These are phyloP conservation scores for Lucinisca nassula DNA, from an alignment of 2,888 invertebrate genomes.

Conservation along the genomic window DNA sequence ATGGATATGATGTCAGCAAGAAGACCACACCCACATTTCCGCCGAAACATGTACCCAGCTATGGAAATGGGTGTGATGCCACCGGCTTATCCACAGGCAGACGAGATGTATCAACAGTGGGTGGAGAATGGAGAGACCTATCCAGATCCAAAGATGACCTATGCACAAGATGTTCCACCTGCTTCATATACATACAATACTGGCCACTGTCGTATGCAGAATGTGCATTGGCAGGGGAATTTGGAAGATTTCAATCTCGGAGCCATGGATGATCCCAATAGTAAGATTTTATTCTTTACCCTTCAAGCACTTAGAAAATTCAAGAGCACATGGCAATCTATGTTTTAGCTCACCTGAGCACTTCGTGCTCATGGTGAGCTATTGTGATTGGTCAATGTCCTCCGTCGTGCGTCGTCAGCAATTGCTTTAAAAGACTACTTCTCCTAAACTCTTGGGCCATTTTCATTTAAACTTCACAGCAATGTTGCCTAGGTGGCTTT, in stretches of 20 bases:
- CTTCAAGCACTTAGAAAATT: too few species aligned
- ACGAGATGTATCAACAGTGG: constrained; percentile 70
- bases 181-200: constrained; percentile 50
- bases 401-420: too few species aligned
- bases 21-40: constrained; percentile 60
- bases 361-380: too few species aligned
- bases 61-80: constrained; percentile 69
- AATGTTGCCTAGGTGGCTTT: too few species aligned
- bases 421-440: too few species aligned
- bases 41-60: constrained; percentile 67
- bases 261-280: constrained; percentile 37
- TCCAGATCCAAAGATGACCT: constrained; percentile 31
- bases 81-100: constrained; percentile 65
- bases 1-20: constrained; percentile 76
- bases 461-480: too few species aligned
- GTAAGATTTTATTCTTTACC: too few species aligned
- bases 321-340: too few species aligned
- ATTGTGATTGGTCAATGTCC: too few species aligned
- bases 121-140: constrained; percentile 65
- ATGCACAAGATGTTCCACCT: constrained; percentile 27
- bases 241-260: constrained; percentile 63
- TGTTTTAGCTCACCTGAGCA: too few species aligned
- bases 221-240: constrained; percentile 66
- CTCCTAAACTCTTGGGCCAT: too few species aligned
- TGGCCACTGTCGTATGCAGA: constrained; percentile 70